A percentile compares a stretch with the other conserved stretches of the same genome.
These are phyloP conservation scores for Menidia beryllina DNA, from an alignment of 2,113 vertebrate genomes.

Conservation along the genomic window DNA sequence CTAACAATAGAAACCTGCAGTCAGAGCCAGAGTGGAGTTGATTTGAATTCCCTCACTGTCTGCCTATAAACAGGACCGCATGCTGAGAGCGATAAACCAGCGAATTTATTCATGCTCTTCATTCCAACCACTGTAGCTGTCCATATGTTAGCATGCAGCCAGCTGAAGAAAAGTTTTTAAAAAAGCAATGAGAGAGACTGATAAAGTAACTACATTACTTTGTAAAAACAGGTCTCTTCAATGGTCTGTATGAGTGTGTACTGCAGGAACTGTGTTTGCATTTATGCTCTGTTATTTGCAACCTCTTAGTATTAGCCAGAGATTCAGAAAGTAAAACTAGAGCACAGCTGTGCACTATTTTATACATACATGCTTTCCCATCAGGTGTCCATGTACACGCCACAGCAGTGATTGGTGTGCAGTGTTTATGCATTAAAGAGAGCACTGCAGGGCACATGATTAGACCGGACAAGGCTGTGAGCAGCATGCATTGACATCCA, in stretches of 20 bases:
- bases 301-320: background rate
- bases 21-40: constrained; percentile 54
- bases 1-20: constrained; percentile 67
- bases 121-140: constrained; percentile 41
- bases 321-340: constrained; percentile 22
- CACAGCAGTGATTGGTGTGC: background rate
- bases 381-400: background rate
- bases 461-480: constrained; percentile 8
- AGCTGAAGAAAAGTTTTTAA: constrained; percentile 23
- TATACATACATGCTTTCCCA: constrained; percentile 2
- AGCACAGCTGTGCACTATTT: constrained; percentile 2
- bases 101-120: constrained; percentile 65
- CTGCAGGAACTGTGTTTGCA: constrained; percentile 9
- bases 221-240: constrained; percentile 22
- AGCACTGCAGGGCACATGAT: background rate
- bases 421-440: background rate
- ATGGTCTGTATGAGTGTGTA: constrained; percentile 7
- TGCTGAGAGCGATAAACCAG: constrained; percentile 67
- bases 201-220: constrained; percentile 51
- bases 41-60: constrained; percentile 65
- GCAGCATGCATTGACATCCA: background rate
- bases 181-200: constrained; percentile 14
- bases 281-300: constrained; percentile 4
- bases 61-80: constrained; percentile 64
- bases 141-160: constrained; percentile 42